These are phyloP conservation scores for Chesias legatella DNA, from an alignment of 2,888 invertebrate species.

Conservation along the genomic window DNA sequence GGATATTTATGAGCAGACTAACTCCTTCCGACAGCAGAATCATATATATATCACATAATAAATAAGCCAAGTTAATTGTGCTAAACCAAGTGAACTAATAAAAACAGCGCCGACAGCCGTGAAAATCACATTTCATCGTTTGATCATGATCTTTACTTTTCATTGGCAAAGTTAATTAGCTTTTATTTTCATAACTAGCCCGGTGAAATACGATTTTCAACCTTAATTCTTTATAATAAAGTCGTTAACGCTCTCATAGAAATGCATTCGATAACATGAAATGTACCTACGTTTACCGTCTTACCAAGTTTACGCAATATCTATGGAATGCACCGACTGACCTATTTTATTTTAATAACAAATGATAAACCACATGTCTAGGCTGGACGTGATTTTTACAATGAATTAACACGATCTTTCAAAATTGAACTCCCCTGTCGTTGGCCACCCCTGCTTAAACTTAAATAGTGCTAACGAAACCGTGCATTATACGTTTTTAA, in stretches of 20 bases:
- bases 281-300: background rate
- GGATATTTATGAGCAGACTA: too few species aligned
- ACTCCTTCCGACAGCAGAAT: too few species aligned
- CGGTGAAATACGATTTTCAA: background rate
- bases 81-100: background rate
- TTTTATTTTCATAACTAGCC: constrained; percentile 1
- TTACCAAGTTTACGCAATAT: constrained; percentile 21
- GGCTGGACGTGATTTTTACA: too few species aligned
- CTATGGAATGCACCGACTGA: constrained; percentile 7
- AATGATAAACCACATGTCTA: background rate
- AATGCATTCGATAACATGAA: constrained; percentile 12
- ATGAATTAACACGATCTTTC: too few species aligned
- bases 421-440: too few species aligned
- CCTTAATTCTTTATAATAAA: background rate
- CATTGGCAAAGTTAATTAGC: constrained; percentile 16
- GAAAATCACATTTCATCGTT: constrained; percentile 23
- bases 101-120: constrained; percentile 11
- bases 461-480: too few species aligned
- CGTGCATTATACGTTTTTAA: too few species aligned
- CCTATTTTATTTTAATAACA: constrained; percentile 3
- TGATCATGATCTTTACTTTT: constrained; percentile 18
- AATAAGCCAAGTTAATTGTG: background rate
- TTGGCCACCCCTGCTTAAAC: too few species aligned
- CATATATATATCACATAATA: too few species aligned
- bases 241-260: background rate